Conservation (phyloP, 2,113 vertebrate genomes). For the Rynchops niger region DNA sequence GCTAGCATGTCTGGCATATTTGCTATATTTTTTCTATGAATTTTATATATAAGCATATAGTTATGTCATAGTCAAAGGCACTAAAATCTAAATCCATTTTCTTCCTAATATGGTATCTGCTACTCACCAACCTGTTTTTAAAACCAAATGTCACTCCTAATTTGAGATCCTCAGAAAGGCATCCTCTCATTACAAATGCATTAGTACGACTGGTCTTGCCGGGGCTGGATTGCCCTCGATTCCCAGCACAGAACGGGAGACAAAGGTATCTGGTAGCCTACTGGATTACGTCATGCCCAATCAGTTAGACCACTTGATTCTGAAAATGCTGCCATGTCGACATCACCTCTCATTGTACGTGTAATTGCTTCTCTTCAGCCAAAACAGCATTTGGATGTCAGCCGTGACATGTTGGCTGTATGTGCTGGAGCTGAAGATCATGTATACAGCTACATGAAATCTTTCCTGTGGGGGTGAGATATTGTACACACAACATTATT, state of each 20-base stretch:
- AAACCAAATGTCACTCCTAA: conserved; percentile 41
- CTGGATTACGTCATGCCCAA: neutral
- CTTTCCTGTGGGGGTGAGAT: neutral
- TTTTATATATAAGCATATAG: conserved; percentile 55
- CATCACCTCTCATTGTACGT: neutral
- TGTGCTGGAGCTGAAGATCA: conserved; percentile 30
- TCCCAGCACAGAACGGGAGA: neutral
- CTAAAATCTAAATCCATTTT: conserved; percentile 70
- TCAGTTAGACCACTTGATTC: neutral
- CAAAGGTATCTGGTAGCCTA: neutral
- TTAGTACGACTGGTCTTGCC: neutral
- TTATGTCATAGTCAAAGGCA: conserved; percentile 75
- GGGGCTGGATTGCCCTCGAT: neutral
- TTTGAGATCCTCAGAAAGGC: conserved; percentile 44
- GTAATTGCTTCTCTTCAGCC: conserved; percentile 31
- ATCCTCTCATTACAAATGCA: neutral
- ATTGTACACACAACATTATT: neutral
- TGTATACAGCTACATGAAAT: conserved; percentile 21
- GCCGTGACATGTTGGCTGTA: neutral
- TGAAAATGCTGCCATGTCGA: neutral
- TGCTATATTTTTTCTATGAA: conserved; percentile 31
- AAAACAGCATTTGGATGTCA: neutral
- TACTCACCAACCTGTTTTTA: conserved; percentile 42
- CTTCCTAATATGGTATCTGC: conserved; percentile 59
- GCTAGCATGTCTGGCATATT: neutral